phyloP scores from a whole-genome alignment of 2,113 vertebrate genomes.

The Chionodraco myersi region DNA sequence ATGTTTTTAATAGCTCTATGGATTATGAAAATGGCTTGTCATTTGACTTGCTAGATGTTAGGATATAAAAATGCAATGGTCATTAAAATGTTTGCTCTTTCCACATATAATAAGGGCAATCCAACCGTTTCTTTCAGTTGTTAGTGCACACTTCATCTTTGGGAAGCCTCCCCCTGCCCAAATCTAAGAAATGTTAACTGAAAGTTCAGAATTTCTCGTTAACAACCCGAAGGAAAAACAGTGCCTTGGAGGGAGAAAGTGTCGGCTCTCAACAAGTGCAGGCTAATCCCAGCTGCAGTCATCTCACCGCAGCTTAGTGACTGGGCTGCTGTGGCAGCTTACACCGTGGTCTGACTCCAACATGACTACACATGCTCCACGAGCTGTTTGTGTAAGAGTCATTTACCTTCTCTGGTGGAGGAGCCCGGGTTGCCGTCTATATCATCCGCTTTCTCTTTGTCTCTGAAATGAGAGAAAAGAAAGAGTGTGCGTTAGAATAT shows the following conservation, averaged over 20 bases:
- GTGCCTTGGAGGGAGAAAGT: constrained; percentile 23
- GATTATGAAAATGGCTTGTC: neutral
- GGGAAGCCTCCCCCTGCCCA: too few species aligned
- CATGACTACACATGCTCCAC: constrained; percentile 17
- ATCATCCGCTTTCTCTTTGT: constrained; percentile 78
- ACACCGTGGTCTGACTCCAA: constrained; percentile 12
- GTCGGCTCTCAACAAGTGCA: constrained; percentile 37
- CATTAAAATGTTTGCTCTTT: neutral
- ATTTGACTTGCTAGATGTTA: neutral
- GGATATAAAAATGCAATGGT: neutral
- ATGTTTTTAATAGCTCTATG: neutral
- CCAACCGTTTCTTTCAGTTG: neutral
- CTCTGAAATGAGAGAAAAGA: constrained; percentile 69
- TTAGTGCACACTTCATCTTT: neutral
- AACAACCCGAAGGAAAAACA: constrained; percentile 14
- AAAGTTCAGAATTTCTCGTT: neutral
- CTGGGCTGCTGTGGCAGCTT: constrained; percentile 34
- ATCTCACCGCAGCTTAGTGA: constrained; percentile 44
- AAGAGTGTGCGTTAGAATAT: neutral
- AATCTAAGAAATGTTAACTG: too few species aligned
- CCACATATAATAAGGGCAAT: neutral
- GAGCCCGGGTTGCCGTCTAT: constrained; percentile 68
- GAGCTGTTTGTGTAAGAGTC: constrained; percentile 3
- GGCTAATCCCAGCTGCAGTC: constrained; percentile 57
- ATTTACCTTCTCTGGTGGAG: constrained; percentile 82